Conservation (phyloP, 2,113 vertebrate species). For the Suncus etruscus region DNA sequence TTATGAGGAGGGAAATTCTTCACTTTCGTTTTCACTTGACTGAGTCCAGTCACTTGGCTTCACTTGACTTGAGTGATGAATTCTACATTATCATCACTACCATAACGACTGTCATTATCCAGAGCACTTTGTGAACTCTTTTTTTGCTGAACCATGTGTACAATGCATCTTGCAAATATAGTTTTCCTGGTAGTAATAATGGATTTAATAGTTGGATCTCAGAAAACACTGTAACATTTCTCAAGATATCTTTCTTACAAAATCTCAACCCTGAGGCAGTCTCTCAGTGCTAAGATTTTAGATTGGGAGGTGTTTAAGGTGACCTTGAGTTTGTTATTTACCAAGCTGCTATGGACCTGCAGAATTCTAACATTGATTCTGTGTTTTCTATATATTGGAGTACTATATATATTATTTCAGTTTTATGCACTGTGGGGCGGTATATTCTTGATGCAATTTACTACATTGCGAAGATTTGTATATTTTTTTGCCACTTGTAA, state of each 20-base stretch:
- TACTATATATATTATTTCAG: conserved; percentile 6
- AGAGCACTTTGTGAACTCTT: not conserved
- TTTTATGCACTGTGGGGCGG: not conserved
- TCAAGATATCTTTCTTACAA: conserved; percentile 3
- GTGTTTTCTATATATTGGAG: not conserved
- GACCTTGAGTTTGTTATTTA: conserved; percentile 70
- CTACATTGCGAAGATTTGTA: conserved; percentile 28
- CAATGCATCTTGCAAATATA: conserved; percentile 32
- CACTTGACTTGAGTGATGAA: not conserved
- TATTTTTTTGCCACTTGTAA: conserved; percentile 40
- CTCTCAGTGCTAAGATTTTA: conserved; percentile 47
- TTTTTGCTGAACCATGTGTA: not conserved
- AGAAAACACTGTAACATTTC: conserved; percentile 45
- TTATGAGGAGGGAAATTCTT: not conserved
- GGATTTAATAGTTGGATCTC: conserved; percentile 67
- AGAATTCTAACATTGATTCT: conserved; percentile 26
- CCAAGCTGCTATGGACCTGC: not conserved
- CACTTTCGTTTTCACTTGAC: conserved; percentile 10
- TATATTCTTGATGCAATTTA: not conserved
- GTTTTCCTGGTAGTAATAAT: conserved; percentile 59
- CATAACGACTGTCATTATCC: not conserved
- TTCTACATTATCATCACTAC: not conserved
- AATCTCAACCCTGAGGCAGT: conserved; percentile 45
- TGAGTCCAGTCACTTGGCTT: no score
- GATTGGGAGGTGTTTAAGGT: conserved; percentile 53